Evolutionary conservation across 2,113 vertebrate species (phyloP).

Genomic region (Strix uralensis): DNA sequence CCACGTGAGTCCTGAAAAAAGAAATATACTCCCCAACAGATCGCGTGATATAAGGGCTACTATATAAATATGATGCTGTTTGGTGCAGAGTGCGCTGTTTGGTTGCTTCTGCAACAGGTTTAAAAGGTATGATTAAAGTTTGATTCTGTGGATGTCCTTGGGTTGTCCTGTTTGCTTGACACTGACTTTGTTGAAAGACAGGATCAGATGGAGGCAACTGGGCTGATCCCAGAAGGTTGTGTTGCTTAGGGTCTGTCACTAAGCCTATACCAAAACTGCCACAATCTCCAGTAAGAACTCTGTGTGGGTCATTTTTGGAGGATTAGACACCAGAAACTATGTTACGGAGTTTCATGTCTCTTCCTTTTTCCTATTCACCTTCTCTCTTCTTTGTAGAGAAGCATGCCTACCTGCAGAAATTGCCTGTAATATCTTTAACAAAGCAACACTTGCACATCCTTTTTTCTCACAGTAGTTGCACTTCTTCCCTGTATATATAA

Average conservation of each 20-base stretch:
- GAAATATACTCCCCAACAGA: background rate
- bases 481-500: background rate
- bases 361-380: background rate
- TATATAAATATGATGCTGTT: background rate
- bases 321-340: background rate
- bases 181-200: background rate
- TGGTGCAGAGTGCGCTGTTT: background rate
- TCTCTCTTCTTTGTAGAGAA: background rate
- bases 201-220: background rate
- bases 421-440: background rate
- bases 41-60: background rate
- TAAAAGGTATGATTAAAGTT: background rate
- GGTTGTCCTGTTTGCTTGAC: background rate
- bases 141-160: background rate
- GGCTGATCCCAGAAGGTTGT: background rate
- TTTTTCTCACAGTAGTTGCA: background rate
- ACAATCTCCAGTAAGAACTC: background rate
- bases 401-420: background rate
- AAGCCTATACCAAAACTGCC: background rate
- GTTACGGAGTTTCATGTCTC: rapidly evolving
- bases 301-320: background rate
- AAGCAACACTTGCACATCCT: background rate
- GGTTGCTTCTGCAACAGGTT: background rate
- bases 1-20: background rate
- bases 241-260: background rate